Percentiles rank a stretch among this genome's conserved stretches.
These are phyloP conservation scores for Platyscapa corneri DNA, from an alignment of 1,140 invertebrate genomes.

Conservation along the genomic window DNA sequence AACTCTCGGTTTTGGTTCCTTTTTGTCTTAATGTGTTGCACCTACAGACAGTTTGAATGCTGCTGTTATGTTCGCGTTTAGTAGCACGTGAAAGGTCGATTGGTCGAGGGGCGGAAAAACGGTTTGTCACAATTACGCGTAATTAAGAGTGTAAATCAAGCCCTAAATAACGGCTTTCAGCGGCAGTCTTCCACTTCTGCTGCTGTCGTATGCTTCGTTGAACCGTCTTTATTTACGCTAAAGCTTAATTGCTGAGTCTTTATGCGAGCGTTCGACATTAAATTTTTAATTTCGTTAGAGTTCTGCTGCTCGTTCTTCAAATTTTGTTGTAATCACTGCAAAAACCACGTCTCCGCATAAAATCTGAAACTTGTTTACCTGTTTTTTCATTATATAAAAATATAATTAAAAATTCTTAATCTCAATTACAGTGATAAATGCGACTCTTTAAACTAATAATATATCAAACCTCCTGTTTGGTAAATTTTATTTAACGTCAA, in stretches of 20 bases:
- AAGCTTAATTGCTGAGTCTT: constrained; percentile 54
- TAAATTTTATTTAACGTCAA: too few species aligned
- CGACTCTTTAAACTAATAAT: too few species aligned
- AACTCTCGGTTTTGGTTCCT: background rate
- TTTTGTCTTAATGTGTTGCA: background rate
- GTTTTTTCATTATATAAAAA: background rate
- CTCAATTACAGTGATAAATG: background rate
- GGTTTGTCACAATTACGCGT: constrained; percentile 44
- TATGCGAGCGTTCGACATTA: constrained; percentile 40
- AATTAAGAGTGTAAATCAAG: constrained; percentile 40
- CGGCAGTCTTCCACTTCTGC: background rate
- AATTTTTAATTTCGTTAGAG: constrained; percentile 37
- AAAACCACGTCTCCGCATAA: background rate
- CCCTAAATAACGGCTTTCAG: constrained; percentile 24
- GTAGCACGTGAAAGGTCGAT: background rate
- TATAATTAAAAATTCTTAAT: background rate
- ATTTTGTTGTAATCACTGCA: background rate
- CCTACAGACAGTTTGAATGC: background rate
- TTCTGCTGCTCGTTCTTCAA: background rate
- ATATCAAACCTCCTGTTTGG: too few species aligned
- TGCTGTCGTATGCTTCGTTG: background rate
- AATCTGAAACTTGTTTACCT: background rate
- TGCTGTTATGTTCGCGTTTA: background rate
- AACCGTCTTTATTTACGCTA: constrained; percentile 25
- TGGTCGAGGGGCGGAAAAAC: background rate